A percentile compares a stretch with the other conserved stretches of the same genome.
phyloP scores from a whole-genome alignment of 2,797 vertebrate species.

The Tragelaphus eurycerus region DNA sequence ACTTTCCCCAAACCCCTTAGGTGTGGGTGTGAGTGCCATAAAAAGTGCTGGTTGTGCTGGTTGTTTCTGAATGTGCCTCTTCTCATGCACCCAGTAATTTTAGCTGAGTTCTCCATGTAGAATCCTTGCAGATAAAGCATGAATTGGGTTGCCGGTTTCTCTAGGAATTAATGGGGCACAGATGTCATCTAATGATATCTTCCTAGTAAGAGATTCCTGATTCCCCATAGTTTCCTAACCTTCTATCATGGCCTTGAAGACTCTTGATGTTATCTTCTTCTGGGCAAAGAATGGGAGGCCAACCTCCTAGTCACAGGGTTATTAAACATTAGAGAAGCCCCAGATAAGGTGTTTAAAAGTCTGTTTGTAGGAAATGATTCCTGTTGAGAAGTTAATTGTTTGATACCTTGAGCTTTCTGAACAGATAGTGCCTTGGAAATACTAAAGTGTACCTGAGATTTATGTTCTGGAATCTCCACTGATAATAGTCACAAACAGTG shows the following conservation, averaged over 20 bases:
- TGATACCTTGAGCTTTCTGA: constrained; percentile 35
- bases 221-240: not conserved
- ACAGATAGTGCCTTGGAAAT: constrained; percentile 32
- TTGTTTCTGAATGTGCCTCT: not conserved
- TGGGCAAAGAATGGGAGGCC: not conserved
- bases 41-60: not conserved
- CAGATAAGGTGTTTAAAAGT: not conserved
- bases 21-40: constrained; percentile 1
- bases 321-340: not conserved
- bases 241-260: not conserved
- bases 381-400: constrained; percentile 38
- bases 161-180: not conserved
- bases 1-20: not conserved
- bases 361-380: not conserved
- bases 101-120: not conserved
- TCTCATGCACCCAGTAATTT: not conserved
- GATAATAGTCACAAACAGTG: not conserved
- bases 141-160: constrained; percentile 1
- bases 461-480: not conserved
- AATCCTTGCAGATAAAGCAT: constrained; percentile 10
- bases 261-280: not conserved
- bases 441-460: constrained; percentile 1
- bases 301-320: not conserved
- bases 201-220: not conserved
- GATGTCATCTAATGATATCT: not conserved